Percentiles rank a stretch among this genome's conserved stretches.
Evolutionary conservation across 2,113 vertebrate genomes (phyloP).

Genomic region (Gymnobelideus leadbeateri): DNA sequence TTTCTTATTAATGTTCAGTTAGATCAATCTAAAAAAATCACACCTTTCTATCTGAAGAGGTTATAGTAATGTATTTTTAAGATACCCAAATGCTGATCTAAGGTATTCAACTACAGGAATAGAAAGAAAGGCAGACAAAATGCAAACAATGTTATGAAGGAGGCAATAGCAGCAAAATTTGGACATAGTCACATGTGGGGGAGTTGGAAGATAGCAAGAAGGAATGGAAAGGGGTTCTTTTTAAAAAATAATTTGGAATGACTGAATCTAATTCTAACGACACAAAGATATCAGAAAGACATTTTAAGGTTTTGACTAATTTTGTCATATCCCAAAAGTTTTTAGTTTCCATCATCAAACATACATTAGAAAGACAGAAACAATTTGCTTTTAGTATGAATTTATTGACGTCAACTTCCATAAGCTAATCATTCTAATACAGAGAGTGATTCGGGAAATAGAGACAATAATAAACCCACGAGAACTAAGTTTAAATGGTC

Average conservation of each 20-base stretch:
- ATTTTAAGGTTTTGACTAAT: slow-evolving; percentile 6
- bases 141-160: slow-evolving; percentile 1
- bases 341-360: slow-evolving; percentile 62
- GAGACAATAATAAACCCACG: slow-evolving; percentile 74
- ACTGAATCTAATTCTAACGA: not conserved
- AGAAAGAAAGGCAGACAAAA: slow-evolving; percentile 14
- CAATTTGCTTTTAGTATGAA: slow-evolving; percentile 70
- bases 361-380: slow-evolving; percentile 70
- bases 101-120: not conserved
- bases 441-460: slow-evolving; percentile 67
- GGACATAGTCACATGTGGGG: not conserved
- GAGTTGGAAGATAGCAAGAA: not conserved
- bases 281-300: not conserved
- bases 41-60: not conserved
- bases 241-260: slow-evolving; percentile 35
- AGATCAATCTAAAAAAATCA: slow-evolving; percentile 39
- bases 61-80: slow-evolving; percentile 1
- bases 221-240: not conserved
- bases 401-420: slow-evolving; percentile 78
- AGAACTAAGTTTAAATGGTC: slow-evolving; percentile 72
- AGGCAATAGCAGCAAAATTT: not conserved
- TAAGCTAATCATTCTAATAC: slow-evolving; percentile 78
- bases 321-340: slow-evolving; percentile 46
- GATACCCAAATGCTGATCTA: not conserved
- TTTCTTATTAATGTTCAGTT: slow-evolving; percentile 24